Conservation (phyloP, 2,797 vertebrate species). For the Natrix natrix region DNA sequence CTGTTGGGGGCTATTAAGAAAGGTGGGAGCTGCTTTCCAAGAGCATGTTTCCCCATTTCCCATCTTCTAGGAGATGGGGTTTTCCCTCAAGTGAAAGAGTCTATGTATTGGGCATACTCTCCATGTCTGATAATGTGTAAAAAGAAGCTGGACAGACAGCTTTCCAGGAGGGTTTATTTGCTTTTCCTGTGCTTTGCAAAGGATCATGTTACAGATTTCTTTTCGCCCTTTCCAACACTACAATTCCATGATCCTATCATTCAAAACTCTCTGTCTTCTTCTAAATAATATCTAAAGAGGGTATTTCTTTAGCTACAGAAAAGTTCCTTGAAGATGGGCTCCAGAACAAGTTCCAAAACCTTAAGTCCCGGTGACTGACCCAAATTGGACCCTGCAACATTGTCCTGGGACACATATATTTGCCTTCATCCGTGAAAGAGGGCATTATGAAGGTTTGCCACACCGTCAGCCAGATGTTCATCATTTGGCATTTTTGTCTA, state of each 20-base stretch:
- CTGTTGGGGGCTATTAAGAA: too few relatives aligned
- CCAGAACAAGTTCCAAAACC: not conserved
- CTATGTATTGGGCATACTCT: not conserved
- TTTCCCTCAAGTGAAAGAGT: not conserved
- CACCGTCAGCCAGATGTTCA: too few relatives aligned
- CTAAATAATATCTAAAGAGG: not conserved
- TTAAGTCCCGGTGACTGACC: not conserved
- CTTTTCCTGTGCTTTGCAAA: not conserved
- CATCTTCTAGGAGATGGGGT: too few relatives aligned
- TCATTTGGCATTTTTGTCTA: not conserved
- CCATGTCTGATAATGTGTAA: not conserved
- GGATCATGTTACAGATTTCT: not conserved
- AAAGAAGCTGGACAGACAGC: not conserved
- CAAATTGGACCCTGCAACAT: not conserved
- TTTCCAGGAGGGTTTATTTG: not conserved
- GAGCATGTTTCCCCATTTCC: too few relatives aligned
- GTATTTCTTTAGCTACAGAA: too few relatives aligned
- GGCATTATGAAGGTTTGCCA: too few relatives aligned
- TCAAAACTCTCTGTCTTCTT: not conserved
- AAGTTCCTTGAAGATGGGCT: too few relatives aligned
- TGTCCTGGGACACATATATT: not conserved
- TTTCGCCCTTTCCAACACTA: not conserved
- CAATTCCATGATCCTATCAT: not conserved
- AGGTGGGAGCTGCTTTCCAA: too few relatives aligned
- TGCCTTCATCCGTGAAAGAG: too few relatives aligned